These are phyloP conservation scores for Leucoraja erinaceus DNA, from an alignment of 2,113 vertebrate genomes.

Conservation along the genomic window DNA sequence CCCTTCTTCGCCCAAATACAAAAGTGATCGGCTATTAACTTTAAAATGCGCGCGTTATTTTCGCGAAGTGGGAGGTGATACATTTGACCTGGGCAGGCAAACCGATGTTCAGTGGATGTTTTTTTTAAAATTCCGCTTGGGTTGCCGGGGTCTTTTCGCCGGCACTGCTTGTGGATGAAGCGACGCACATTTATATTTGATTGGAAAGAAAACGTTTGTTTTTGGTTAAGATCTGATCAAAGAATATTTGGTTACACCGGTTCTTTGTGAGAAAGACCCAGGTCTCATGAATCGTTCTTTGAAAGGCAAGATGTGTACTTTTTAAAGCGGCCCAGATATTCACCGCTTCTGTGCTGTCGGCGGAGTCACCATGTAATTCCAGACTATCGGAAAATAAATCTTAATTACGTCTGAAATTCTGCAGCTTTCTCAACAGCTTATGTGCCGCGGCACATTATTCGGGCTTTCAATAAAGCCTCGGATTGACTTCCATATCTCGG, in stretches of 20 bases:
- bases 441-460: background rate
- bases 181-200: background rate
- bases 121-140: background rate
- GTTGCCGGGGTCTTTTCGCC: background rate
- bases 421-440: background rate
- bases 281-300: background rate
- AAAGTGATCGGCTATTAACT: background rate
- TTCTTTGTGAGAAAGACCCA: background rate
- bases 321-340: background rate
- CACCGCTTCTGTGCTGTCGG: background rate
- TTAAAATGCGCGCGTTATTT: background rate
- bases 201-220: background rate
- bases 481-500: background rate
- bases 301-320: background rate
- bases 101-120: no score
- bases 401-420: background rate
- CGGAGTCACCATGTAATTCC: background rate
- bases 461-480: background rate
- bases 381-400: conserved; percentile 22
- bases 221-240: background rate
- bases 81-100: background rate
- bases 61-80: background rate
- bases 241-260: background rate
- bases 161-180: background rate
- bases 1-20: background rate